Conservation (phyloP, 2,888 invertebrate species). For the Drosophila subquinaria region DNA sequence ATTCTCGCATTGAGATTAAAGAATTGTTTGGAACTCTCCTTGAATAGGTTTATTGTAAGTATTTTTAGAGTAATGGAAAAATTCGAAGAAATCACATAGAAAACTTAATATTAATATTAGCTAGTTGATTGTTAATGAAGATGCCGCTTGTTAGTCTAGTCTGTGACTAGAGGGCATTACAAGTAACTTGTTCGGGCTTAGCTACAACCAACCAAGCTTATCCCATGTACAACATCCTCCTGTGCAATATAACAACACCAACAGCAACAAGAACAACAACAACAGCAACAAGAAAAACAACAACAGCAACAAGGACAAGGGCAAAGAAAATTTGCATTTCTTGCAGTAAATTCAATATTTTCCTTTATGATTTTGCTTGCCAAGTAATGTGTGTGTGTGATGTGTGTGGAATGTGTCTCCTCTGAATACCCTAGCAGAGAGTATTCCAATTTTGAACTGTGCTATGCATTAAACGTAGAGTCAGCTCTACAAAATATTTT, state of each 20-base stretch:
- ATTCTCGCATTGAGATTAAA: too few species aligned
- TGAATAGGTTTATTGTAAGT: neutral
- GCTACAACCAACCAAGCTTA: slow-evolving; percentile 6
- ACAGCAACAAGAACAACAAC: neutral
- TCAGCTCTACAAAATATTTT: too few species aligned
- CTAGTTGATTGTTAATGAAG: slow-evolving; percentile 14
- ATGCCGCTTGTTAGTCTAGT: slow-evolving; percentile 17
- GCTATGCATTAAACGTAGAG: neutral
- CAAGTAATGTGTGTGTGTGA: slow-evolving; percentile 20
- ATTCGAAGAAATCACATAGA: neutral
- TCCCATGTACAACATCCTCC: slow-evolving; percentile 1
- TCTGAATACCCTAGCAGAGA: slow-evolving; percentile 28
- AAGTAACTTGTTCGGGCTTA: slow-evolving; percentile 16
- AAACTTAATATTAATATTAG: neutral
- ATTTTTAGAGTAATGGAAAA: neutral
- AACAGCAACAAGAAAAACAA: neutral
- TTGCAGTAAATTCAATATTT: slow-evolving; percentile 79
- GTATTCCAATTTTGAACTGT: neutral
- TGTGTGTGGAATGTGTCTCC: slow-evolving; percentile 7
- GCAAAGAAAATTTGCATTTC: slow-evolving; percentile 73
- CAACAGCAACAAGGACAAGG: slow-evolving; percentile 11
- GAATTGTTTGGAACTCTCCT: too few species aligned
- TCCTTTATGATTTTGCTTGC: slow-evolving; percentile 70
- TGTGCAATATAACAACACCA: slow-evolving; percentile 1
- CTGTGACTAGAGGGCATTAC: slow-evolving; percentile 25